Conservation (phyloP, 2,888 invertebrate species). For the Xestia rhomboidea region DNA sequence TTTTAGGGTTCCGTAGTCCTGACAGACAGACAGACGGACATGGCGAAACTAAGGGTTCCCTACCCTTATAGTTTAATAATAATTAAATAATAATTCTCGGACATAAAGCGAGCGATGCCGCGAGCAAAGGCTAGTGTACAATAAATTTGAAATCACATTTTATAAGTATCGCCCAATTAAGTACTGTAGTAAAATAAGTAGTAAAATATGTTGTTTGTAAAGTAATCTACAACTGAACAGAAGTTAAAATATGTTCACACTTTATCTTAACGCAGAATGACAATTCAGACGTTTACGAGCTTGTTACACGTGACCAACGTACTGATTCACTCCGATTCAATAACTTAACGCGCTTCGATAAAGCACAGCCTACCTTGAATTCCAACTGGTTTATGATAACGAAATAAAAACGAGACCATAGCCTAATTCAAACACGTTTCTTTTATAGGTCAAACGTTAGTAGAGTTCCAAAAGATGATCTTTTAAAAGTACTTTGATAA, state of each 20-base stretch:
- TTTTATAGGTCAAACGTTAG: conserved; percentile 22
- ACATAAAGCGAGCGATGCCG: neutral
- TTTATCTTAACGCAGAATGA: conserved; percentile 48
- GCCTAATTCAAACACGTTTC: conserved; percentile 29
- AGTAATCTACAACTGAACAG: conserved; percentile 27
- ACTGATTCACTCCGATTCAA: conserved; percentile 50
- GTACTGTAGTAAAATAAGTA: neutral
- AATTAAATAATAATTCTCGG: too few species aligned
- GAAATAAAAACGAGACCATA: conserved; percentile 30
- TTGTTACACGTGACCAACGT: conserved; percentile 54
- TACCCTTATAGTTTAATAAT: too few species aligned
- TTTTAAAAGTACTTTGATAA: conserved; percentile 10
- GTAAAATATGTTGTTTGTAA: conserved; percentile 8
- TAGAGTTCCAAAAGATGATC: neutral
- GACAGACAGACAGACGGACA: too few species aligned
- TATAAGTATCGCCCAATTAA: neutral
- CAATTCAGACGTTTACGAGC: conserved; percentile 62
- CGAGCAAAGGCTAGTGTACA: too few species aligned
- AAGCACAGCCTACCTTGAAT: conserved; percentile 35
- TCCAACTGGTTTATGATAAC: conserved; percentile 47
- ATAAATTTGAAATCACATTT: neutral
- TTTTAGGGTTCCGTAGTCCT: too few species aligned
- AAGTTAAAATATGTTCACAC: conserved; percentile 54
- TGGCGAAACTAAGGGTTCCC: too few species aligned
- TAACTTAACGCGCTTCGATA: conserved; percentile 33